These are phyloP conservation scores for Geopemphigus sp. DNA, from an alignment of 1,140 invertebrate species.

Conservation along the genomic window DNA sequence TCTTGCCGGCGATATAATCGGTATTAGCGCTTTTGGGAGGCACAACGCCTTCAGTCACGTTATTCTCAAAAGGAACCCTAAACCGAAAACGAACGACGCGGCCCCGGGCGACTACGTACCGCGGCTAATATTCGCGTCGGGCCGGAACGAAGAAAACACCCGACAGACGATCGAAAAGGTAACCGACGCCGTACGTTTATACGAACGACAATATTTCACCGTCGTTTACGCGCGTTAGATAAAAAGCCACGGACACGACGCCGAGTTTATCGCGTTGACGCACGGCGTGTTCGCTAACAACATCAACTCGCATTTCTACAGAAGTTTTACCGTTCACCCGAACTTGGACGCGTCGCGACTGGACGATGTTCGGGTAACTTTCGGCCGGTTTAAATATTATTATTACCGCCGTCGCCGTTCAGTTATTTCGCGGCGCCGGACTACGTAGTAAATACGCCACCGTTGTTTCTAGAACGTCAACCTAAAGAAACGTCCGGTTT, in stretches of 20 bases:
- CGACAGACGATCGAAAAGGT: conserved; percentile 50
- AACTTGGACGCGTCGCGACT: background rate
- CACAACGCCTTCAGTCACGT: conserved; percentile 65
- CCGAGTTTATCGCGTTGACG: conserved; percentile 60
- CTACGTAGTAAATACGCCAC: background rate
- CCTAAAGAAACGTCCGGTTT: conserved; percentile 24
- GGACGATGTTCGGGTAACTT: conserved; percentile 53
- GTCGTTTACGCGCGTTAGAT: too few relatives aligned
- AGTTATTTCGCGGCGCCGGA: too few relatives aligned
- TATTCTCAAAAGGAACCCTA: conserved; percentile 56
- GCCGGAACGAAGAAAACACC: conserved; percentile 51
- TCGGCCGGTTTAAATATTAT: background rate
- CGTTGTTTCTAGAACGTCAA: conserved; percentile 6
- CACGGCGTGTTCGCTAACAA: conserved; percentile 56
- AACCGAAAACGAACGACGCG: too few relatives aligned
- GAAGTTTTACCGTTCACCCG: conserved; percentile 59
- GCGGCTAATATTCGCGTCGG: conserved; percentile 51
- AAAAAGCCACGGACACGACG: conserved; percentile 58
- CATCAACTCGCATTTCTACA: conserved; percentile 62
- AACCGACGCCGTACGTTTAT: too few relatives aligned
- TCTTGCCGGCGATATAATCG: conserved; percentile 58
- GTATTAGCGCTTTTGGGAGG: conserved; percentile 64
- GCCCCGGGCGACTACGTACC: too few relatives aligned
- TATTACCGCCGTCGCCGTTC: background rate
- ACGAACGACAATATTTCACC: too few relatives aligned